phyloP scores from a whole-genome alignment of 2,888 invertebrate species.

The Xestia c-nigrum region DNA sequence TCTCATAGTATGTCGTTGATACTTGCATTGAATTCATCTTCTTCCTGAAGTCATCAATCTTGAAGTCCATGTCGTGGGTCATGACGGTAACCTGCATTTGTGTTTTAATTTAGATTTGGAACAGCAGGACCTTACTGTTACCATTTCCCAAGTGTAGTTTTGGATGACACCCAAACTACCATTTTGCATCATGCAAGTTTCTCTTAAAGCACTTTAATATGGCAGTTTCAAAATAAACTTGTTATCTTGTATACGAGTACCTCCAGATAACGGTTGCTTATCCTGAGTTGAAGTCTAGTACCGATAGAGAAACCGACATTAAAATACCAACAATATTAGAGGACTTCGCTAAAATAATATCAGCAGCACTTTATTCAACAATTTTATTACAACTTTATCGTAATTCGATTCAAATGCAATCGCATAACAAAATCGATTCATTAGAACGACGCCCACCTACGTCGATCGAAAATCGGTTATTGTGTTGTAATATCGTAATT shows the following conservation, averaged over 20 bases:
- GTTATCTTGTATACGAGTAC: background rate
- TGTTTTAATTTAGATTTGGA: background rate
- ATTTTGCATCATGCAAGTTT: background rate
- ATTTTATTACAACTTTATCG: constrained; percentile 61
- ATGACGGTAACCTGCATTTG: background rate
- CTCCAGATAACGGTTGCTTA: background rate
- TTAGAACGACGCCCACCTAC: constrained; percentile 66
- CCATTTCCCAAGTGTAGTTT: background rate
- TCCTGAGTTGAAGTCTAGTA: background rate
- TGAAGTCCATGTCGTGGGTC: no score
- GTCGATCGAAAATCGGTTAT: constrained; percentile 58
- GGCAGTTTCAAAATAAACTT: background rate
- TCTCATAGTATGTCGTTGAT: background rate
- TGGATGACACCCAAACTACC: background rate
- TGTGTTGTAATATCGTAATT: constrained; percentile 61
- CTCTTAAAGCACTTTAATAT: background rate
- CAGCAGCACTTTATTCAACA: constrained; percentile 37
- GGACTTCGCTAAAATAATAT: constrained; percentile 37
- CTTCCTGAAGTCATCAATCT: background rate
- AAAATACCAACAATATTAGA: constrained; percentile 21
- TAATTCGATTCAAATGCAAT: constrained; percentile 58
- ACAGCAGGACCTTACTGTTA: background rate
- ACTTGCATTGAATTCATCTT: background rate
- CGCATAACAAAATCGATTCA: constrained; percentile 61
- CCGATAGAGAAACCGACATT: background rate